These are phyloP conservation scores for Archilochus colubris DNA, from an alignment of 2,113 vertebrate genomes.

Conservation along the genomic window DNA sequence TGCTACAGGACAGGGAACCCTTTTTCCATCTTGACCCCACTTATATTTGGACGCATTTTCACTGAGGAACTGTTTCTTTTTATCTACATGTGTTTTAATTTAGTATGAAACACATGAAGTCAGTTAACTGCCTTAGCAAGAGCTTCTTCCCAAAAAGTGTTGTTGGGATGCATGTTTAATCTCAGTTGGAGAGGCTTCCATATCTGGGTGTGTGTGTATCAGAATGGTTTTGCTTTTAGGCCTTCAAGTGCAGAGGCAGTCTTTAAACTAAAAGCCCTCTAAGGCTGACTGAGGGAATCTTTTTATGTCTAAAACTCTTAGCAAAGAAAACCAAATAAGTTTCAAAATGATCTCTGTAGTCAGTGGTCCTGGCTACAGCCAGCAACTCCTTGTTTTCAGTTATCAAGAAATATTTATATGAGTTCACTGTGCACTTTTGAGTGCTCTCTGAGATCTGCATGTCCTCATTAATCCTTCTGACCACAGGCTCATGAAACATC, in stretches of 20 bases:
- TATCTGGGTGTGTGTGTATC: background rate
- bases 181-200: background rate
- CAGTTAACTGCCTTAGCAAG: background rate
- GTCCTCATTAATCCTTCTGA: constrained; percentile 51
- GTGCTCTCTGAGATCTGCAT: constrained; percentile 19
- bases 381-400: constrained; percentile 18
- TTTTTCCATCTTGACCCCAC: background rate
- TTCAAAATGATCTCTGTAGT: background rate
- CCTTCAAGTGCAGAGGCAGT: background rate
- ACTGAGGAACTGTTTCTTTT: background rate
- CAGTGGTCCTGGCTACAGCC: background rate
- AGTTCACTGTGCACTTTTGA: constrained; percentile 39
- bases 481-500: background rate
- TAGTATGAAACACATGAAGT: background rate
- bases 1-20: background rate
- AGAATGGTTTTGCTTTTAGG: background rate
- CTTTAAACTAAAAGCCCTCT: background rate
- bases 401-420: constrained; percentile 44
- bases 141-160: background rate
- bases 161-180: background rate
- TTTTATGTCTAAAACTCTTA: background rate
- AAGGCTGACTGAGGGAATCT: background rate
- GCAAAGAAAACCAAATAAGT: background rate
- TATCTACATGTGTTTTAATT: background rate
- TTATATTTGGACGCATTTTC: background rate